phyloP scores from a whole-genome alignment of 2,888 invertebrate genomes.

The Didymodactylos carnosus region DNA sequence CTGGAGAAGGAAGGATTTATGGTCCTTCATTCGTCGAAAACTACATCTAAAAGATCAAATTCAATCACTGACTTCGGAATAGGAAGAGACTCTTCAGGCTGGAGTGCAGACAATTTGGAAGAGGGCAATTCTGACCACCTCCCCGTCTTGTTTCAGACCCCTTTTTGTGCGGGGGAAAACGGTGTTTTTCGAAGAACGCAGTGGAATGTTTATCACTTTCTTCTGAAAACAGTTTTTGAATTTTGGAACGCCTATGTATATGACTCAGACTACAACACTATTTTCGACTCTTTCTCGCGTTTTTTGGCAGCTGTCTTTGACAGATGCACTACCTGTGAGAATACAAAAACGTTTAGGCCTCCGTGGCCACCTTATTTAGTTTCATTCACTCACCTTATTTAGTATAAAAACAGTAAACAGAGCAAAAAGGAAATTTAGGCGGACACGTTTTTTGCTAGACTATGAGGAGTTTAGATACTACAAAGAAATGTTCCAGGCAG shows the following conservation, averaged over 20 bases:
- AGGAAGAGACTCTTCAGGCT: too few relatives aligned
- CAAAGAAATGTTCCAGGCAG: background rate
- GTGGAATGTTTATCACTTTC: background rate
- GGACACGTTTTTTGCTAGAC: background rate
- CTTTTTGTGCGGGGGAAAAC: too few relatives aligned
- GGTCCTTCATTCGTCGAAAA: background rate
- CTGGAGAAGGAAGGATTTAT: background rate
- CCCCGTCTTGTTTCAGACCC: too few relatives aligned
- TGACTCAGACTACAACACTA: background rate
- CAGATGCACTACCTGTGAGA: background rate
- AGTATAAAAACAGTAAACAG: background rate
- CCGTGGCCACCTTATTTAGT: background rate
- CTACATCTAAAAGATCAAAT: background rate
- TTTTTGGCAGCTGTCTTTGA: background rate
- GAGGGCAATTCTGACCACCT: too few relatives aligned
- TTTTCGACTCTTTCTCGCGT: background rate
- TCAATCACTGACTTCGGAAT: background rate
- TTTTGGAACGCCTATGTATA: background rate
- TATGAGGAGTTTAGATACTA: background rate
- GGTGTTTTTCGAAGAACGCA: too few relatives aligned
- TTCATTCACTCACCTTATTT: too few relatives aligned
- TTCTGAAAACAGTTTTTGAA: background rate
- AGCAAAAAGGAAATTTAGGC: background rate
- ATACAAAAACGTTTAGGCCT: background rate
- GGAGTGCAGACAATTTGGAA: too few relatives aligned